Base-by-base conservation (phyloP, 2,797 vertebrate genomes). In the Furcifer pardalis region DNA sequence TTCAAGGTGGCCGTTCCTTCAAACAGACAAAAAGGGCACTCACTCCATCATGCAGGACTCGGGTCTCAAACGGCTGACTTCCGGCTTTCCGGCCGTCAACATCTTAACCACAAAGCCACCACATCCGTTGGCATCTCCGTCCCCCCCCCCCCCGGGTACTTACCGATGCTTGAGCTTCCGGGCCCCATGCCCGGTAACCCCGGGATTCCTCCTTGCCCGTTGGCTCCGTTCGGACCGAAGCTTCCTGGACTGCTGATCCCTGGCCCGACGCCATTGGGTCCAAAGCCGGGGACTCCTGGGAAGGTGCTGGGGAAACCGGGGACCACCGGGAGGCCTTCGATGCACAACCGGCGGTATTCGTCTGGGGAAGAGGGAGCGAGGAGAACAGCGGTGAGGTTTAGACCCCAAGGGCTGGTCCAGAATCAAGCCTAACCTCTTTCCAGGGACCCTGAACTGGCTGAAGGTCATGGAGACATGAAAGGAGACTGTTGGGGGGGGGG, bases 341-440 rank as follows among this genome's bases (percentile, higher is more conserved):
- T 96, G 82, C 98, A 99, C 68, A 99, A 95, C 85, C 96, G 92
- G 86, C 97, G 96, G 94, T 96, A 98, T 90, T 98, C 97, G 23
- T 98, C 98, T 99, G 88, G 7, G 1, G 23, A 13, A 49, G 23
- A 52, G n/a, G 19, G 32, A 52, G 30, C 17, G 30, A 1, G 44
- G 46, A 19, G 10, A 56, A 12, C n/a, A n/a, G n/a, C n/a, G n/a
- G n/a, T n/a, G n/a, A n/a, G n/a, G n/a, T n/a, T n/a, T n/a, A n/a
- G n/a, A n/a, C n/a, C n/a, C n/a, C n/a, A n/a, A n/a, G 46, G 46
- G 46, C 46, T 49, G 46, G 46, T 49, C 46, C 46, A 8, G 13
- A 49, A 49, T 49, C 46, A 49, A 49, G 46, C 46, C 46, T 49
- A 62, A 19, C 19, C 23, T 25, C 5, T 49, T 7, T 4, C 46